These are phyloP conservation scores for Lepidotrigona ventralis DNA, from an alignment of 1,140 invertebrate species.

Conservation along the genomic window DNA sequence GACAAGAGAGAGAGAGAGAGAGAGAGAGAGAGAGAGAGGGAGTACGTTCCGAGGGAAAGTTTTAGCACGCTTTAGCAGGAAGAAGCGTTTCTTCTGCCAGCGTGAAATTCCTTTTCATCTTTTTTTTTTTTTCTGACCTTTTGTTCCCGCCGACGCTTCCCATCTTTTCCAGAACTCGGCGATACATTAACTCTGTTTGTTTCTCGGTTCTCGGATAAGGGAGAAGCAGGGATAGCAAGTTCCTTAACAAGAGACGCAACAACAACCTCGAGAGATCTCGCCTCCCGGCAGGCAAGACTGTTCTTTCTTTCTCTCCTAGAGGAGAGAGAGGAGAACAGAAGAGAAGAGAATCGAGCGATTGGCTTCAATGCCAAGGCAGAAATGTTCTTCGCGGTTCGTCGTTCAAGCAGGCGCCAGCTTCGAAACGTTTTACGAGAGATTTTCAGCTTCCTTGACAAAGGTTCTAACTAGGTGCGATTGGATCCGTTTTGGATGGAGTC, in stretches of 20 bases:
- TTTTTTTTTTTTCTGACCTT: slow-evolving; percentile 1
- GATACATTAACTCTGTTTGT: slow-evolving; percentile 46
- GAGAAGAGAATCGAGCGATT: not conserved
- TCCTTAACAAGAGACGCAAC: slow-evolving; percentile 27
- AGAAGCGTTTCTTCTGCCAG: too few species aligned
- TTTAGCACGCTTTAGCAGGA: not conserved
- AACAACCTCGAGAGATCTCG: not conserved
- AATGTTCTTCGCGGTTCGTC: not conserved
- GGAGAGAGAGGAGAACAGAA: too few species aligned
- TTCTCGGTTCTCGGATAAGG: slow-evolving; percentile 4
- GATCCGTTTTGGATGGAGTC: too few species aligned
- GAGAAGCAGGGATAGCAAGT: slow-evolving; percentile 15
- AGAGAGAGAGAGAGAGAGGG: not conserved
- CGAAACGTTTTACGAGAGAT: not conserved
- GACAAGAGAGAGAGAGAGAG: not conserved
- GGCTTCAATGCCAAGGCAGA: not conserved
- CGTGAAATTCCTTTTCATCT: slow-evolving; percentile 35
- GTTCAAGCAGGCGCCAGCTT: not conserved
- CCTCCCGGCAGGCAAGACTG: too few species aligned
- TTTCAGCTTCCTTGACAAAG: not conserved
- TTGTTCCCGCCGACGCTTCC: not conserved
- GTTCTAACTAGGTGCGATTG: too few species aligned
- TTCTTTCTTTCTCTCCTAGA: not conserved
- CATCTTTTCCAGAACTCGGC: not conserved
- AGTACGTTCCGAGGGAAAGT: not conserved